Base-by-base conservation (phyloP, 2,113 vertebrate species). In the Dipodomys stephensi region DNA sequence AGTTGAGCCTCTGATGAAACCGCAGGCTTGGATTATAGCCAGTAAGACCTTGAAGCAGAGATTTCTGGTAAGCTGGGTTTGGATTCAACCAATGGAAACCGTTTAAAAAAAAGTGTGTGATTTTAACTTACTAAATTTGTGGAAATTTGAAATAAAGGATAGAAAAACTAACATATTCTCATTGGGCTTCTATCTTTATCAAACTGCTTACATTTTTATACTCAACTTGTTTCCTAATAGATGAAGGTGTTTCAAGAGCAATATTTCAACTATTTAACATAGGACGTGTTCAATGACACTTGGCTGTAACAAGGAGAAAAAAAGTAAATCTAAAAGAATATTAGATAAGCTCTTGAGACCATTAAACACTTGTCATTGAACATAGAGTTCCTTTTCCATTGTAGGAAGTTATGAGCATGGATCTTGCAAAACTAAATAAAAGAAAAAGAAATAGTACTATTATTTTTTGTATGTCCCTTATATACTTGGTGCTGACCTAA, bases 341-440 rank as follows among this genome's bases (percentile, higher is more conserved):
- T 35, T 85, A 88, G 30, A 78, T 69, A 74, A 65, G 6, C 27
- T 77, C 64, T 3, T 91, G 67, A 77, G 44, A 78, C 1, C 22
- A 90, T 76, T 80, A 78, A 53, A 16, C 7, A 53, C 78, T 76
- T 82, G 18, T 69, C 76, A 86, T 7, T 12, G 32, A 44, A 6
- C 20, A 77, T 57, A 60, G 0, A 23, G 11, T 72, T 91, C 68
- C 25, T 19, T 93, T 95, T 86, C 18, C 53, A 16, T 74, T 84
- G 22, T 92, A 74, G 73, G 78, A 65, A 67, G 80, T 39, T 68
- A 12, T 90, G 64, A 88, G 6, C 13, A 7, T 60, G 7, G 19
- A 77, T 64, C 68, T 93, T 83, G 2, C 27, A 78, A 83, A 91
- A 67, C 2, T 77, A 18, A 96, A n/a, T 44, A 72, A 72, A 46